Evolutionary conservation across 2,113 vertebrate genomes (phyloP), one percentile per base, ranked within the genome.

Genomic region (Pipa parva): DNA sequence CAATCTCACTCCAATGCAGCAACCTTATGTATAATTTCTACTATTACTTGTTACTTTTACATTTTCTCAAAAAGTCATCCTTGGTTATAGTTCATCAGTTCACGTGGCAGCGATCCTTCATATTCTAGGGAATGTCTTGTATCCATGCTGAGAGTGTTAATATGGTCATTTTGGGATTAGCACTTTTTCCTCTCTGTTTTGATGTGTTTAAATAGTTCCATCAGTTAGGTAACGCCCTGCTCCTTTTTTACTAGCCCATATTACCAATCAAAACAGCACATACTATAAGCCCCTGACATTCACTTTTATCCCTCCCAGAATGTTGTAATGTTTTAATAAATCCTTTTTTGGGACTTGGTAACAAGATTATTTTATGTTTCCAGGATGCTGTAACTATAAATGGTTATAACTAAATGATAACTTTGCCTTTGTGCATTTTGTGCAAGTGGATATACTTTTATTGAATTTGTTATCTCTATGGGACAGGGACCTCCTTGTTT

Each of bases 41-140:
- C 77, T 82, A 59, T 60, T 75, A 77, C 80, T 76, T 78, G 77
- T 80, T 81, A 85, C 82, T 82, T 78, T 81, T 79, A 77, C 78
- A 78, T 82, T 42, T 83, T 84, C 79, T 69, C 42, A 72, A 31
- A n/a, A 36, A 59, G 63, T 69, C 79, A 81, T 78, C 78, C 75
- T 77, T 76, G 73, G 77, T 76, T 74, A 54, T 63, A 58, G 2
- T 63, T 28, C 63, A 49, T 72, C 25, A 20, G 74, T 75, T 77
- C 74, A 71, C 66, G 59, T 75, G 78, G 82, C 65, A 24, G 77
- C 77, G 78, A 77, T 76, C 78, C 77, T 75, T 68, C 77, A 75
- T 79, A 76, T 74, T 81, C 75, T 69, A 55, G 49, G 49, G 57
- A 70, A 61, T 70, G 73, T 73, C 79, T 78, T 15, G 76, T 69